Percentiles rank a stretch among this genome's conserved stretches.
Conservation (phyloP, 2,113 vertebrate genomes). For the Garra rufa region DNA sequence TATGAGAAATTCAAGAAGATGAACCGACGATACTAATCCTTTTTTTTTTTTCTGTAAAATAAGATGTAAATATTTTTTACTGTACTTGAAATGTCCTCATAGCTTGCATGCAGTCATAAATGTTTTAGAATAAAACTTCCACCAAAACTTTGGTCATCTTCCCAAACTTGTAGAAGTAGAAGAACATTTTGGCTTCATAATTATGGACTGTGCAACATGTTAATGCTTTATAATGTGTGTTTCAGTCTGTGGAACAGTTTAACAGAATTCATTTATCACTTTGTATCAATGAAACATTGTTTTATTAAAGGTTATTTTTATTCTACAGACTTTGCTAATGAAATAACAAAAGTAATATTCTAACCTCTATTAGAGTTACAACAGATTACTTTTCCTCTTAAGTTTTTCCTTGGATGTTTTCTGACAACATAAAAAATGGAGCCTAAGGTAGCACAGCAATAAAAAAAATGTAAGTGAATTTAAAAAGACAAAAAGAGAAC, state of each 20-base stretch:
- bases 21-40: constrained; percentile 89
- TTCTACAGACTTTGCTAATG: not conserved
- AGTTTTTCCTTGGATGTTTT: not conserved
- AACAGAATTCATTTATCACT: constrained; percentile 9
- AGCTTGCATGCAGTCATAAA: not conserved
- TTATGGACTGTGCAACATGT: not conserved
- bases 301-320: constrained; percentile 11
- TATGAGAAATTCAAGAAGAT: constrained; percentile 99
- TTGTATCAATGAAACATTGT: not conserved
- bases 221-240: not conserved
- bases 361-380: not conserved
- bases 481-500: not conserved
- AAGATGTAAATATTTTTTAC: constrained; percentile 33
- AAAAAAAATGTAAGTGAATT: not conserved
- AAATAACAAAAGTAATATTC: constrained; percentile 3
- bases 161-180: not conserved
- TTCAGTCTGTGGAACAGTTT: not conserved
- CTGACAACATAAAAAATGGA: not conserved
- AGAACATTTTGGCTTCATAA: constrained; percentile 7
- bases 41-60: not conserved
- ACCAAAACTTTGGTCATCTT: not conserved
- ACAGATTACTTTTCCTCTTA: not conserved
- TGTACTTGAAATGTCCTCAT: not conserved
- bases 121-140: constrained; percentile 12
- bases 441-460: not conserved